These are phyloP conservation scores for Albula goreensis DNA, from an alignment of 2,113 vertebrate genomes.

Conservation along the genomic window DNA sequence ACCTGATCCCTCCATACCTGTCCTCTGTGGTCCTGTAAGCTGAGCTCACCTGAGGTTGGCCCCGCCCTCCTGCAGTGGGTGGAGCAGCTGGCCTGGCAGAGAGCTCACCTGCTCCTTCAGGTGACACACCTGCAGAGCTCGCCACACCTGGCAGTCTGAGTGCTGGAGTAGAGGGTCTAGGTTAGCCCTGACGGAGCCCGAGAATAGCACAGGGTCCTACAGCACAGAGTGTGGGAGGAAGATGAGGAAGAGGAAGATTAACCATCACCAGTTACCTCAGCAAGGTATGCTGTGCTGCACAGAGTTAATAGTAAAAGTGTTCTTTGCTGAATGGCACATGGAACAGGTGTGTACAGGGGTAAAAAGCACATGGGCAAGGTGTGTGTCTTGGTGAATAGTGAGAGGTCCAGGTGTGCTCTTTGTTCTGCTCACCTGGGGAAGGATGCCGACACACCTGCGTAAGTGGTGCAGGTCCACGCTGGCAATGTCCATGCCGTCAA, in stretches of 20 bases:
- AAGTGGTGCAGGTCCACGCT: constrained; percentile 63
- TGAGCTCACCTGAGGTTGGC: constrained; percentile 64
- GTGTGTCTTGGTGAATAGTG: too few relatives aligned
- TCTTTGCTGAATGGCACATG: too few relatives aligned
- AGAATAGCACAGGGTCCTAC: constrained; percentile 64
- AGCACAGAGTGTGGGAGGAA: constrained; percentile 21
- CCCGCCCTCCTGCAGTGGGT: constrained; percentile 60
- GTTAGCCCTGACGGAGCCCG: constrained; percentile 60
- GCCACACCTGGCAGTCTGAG: constrained; percentile 61
- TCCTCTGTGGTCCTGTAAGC: neutral
- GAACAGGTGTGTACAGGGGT: too few relatives aligned
- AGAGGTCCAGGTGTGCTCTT: too few relatives aligned
- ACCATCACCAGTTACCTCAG: neutral
- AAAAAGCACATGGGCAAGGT: too few relatives aligned
- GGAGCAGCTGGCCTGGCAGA: constrained; percentile 60
- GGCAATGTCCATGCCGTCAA: constrained; percentile 63
- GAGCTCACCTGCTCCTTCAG: constrained; percentile 61
- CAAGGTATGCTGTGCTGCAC: neutral
- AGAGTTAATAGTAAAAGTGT: too few relatives aligned
- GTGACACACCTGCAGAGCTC: constrained; percentile 60
- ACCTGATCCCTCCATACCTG: neutral
- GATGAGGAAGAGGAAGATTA: neutral
- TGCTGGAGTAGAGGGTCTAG: constrained; percentile 62
- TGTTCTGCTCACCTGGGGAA: constrained; percentile 57
- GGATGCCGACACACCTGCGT: constrained; percentile 59